Conservation (phyloP, 2,888 invertebrate genomes). For the Ennomos erosarius region DNA sequence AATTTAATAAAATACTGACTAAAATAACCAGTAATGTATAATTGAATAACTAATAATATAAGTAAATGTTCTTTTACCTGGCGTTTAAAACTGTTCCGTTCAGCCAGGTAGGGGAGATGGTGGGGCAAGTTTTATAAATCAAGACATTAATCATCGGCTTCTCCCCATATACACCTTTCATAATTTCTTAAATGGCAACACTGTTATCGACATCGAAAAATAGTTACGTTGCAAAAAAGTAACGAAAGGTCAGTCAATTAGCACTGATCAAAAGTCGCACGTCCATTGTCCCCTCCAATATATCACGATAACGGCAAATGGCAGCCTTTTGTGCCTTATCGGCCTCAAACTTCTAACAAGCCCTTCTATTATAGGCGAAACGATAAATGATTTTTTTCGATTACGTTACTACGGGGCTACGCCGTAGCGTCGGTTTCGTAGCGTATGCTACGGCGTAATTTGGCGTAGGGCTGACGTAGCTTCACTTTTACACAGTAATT, state of each 20-base stretch:
- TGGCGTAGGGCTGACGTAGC: conserved; percentile 1
- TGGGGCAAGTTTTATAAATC: no score
- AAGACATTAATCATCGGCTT: no score
- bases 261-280: conserved; percentile 22
- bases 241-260: conserved; percentile 20
- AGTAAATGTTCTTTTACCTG: no score
- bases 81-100: no score
- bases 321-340: conserved; percentile 35
- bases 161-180: no score
- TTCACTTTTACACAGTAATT: neutral
- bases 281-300: conserved; percentile 19
- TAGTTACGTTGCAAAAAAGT: no score
- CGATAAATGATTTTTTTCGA: conserved; percentile 29
- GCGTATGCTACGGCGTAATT: conserved; percentile 9
- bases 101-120: no score
- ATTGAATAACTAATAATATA: no score
- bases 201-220: no score
- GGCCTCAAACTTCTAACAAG: conserved; percentile 35
- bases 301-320: conserved; percentile 26
- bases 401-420: conserved; percentile 26
- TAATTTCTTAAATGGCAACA: no score
- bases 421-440: conserved; percentile 18
- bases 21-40: no score
- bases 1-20: no score
- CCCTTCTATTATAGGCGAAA: conserved; percentile 24